Base-by-base conservation (phyloP, 2,113 vertebrate species). In the Zosterops japonicus region DNA sequence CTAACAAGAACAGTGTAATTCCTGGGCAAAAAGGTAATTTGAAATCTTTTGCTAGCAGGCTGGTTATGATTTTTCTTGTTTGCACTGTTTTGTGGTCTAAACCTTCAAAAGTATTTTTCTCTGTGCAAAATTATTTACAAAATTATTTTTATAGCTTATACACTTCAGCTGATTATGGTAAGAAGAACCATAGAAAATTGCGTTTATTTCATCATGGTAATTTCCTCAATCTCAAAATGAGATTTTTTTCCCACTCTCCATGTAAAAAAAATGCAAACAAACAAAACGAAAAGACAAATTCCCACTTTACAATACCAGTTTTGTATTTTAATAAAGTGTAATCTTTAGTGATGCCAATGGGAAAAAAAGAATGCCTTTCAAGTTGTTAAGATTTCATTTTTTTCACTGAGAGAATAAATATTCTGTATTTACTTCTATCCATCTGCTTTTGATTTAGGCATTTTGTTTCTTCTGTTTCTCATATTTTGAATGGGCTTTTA, bases 351-450 rank as follows among this genome's bases (percentile, higher is more conserved):
- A 42, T 44, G 15, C 0, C 17, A 81, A 10, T 21, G 8, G 16
- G 9, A 12, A 36, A 52, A 1, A 50, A 1, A 9, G 15, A 63
- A 31, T 5, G 4, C 0, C 4, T 16, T 47, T 63, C 2, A 1
- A 3, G 4, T 84, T 87, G 25, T 12, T 25, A 44, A 23, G 14
- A 16, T 60, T 74, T 44, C 2, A 21, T 35, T 33, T 79, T 86
- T 49, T 49, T 36, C 25, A 31, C 1, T 12, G 33, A 24, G 36
- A 74, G 41, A 53, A 29, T 17, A 64, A 85, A 25, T 19, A 18
- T 20, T 84, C 8, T 17, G 2, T 64, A 25, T 46, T 83, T 65
- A 29, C 18, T 60, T 80, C 42, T 65, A 22, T 53, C 22, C 22
- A 47, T 8, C 20, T 61, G 33, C 16, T 83, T 88, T 55, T 16